Percentiles rank a stretch among this genome's conserved stretches.
These are phyloP conservation scores for Opisthocomus hoazin DNA, from an alignment of 2,113 vertebrate genomes.

Conservation along the genomic window DNA sequence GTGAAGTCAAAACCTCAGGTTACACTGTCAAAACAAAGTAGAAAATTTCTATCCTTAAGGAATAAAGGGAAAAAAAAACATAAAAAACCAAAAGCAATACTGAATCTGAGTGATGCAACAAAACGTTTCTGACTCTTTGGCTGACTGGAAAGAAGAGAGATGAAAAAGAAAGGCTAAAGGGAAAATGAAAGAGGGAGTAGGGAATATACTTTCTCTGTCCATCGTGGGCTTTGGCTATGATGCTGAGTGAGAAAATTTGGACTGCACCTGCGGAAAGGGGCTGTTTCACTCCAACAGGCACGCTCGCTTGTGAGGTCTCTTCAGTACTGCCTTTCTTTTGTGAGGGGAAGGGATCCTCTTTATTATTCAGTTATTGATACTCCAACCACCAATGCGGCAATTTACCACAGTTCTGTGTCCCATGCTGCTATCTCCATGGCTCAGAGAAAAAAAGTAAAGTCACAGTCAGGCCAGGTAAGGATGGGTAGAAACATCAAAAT, in stretches of 20 bases:
- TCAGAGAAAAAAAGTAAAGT: neutral
- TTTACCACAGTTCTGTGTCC: neutral
- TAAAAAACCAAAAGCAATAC: neutral
- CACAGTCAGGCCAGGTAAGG: neutral
- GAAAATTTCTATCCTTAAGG: neutral
- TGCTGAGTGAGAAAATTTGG: neutral
- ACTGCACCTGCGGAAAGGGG: neutral
- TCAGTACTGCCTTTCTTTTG: neutral
- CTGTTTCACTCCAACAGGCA: neutral
- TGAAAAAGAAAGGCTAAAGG: neutral
- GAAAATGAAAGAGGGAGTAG: neutral
- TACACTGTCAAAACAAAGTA: neutral
- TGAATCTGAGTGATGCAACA: neutral
- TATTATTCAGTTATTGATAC: neutral
- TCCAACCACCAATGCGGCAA: neutral
- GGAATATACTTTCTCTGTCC: neutral
- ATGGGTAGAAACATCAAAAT: neutral
- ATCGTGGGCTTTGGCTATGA: neutral
- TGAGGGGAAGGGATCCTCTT: neutral
- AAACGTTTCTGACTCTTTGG: neutral
- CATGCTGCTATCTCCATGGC: neutral
- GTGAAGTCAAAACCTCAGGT: neutral
- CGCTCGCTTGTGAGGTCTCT: fast-evolving
- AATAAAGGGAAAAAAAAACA: neutral
- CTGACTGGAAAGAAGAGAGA: neutral